phyloP scores from a whole-genome alignment of 1,140 invertebrate species.

The Camponotus vicinus region DNA sequence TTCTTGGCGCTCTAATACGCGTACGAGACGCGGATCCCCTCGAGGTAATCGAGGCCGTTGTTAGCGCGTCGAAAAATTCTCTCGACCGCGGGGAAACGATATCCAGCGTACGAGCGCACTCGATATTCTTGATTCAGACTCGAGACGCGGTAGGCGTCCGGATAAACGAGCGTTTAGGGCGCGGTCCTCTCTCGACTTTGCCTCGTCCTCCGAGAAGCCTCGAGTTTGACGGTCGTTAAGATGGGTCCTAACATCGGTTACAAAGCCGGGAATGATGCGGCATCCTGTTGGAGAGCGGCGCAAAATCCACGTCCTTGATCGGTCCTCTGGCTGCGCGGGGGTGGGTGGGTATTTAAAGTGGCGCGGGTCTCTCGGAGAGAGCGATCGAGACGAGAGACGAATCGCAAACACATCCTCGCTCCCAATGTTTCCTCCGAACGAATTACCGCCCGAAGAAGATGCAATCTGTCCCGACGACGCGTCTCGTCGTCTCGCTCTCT shows the following conservation, averaged over 20 bases:
- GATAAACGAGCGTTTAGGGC: slow-evolving; percentile 16
- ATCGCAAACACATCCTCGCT: not conserved
- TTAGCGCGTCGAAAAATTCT: not conserved
- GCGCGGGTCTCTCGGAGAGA: not conserved
- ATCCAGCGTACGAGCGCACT: not conserved
- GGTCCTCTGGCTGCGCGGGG: not conserved
- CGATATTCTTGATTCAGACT: not conserved
- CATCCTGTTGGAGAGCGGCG: not conserved
- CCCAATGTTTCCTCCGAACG: not conserved
- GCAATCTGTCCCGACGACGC: not conserved
- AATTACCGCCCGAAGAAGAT: not conserved
- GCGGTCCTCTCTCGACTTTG: slow-evolving; percentile 1
- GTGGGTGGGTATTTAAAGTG: slow-evolving; percentile 19
- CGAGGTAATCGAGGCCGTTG: not conserved
- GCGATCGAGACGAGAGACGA: not conserved
- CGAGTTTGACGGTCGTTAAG: not conserved
- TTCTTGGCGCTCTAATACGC: not conserved
- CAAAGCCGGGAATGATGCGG: not conserved
- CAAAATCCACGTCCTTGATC: slow-evolving; percentile 53
- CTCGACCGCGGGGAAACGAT: not conserved
- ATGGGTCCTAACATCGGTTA: not conserved
- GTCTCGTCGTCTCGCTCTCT: not conserved
- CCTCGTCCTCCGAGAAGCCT: not conserved
- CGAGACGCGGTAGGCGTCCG: not conserved
- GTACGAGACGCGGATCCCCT: not conserved